Base-by-base conservation (phyloP, 2,113 vertebrate genomes). In the Blennius ocellaris region DNA sequence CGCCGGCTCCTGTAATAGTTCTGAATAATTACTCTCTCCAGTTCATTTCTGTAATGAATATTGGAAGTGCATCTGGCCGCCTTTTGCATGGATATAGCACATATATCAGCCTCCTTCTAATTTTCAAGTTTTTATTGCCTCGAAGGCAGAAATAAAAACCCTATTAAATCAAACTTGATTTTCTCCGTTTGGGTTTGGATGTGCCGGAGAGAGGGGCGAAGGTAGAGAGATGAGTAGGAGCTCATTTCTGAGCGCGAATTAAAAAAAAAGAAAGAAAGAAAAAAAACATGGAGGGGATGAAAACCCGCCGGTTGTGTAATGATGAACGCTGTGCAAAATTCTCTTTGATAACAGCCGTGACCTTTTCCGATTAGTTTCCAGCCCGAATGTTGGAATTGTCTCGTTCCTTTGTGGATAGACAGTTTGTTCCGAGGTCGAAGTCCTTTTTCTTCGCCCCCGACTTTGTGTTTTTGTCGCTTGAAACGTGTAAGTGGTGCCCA, bases 1-100 rank as follows among this genome's bases (percentile, higher is more conserved):
- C 51, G 69, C 47, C 66, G 66, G 70, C 70, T 66, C 49, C 69
- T 68, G 1, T 71, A 75, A 71, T 63, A 65, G 30, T 76, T 76
- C 44, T 81, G 81, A 87, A 84, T 90, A 90, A 90, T 88, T 89
- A 62, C 75, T 56, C 73, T 86, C 84, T 69, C 78, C 76, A 52
- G 21, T 81, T 44, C 15, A 66, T 73, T 82, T 77, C 76, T 70
- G 64, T 78, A 85, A 81, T 86, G 81, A 76, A 67, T 53, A 58
- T 41, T 76, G 70, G 61, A 68, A 59, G 69, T 76, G 39, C 57
- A 76, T 80, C 55, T 59, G 72, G 45, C 69, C 60, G 55, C 36
- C 48, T 54, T 57, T 48, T 49, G 66, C 45, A 59, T 56, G 76
- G 73, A 69, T 49, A 63, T 71, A 66, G 43, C 45, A 40, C 49